These are phyloP conservation scores for Phania funesta DNA, from an alignment of 2,888 invertebrate genomes.

Conservation along the genomic window DNA sequence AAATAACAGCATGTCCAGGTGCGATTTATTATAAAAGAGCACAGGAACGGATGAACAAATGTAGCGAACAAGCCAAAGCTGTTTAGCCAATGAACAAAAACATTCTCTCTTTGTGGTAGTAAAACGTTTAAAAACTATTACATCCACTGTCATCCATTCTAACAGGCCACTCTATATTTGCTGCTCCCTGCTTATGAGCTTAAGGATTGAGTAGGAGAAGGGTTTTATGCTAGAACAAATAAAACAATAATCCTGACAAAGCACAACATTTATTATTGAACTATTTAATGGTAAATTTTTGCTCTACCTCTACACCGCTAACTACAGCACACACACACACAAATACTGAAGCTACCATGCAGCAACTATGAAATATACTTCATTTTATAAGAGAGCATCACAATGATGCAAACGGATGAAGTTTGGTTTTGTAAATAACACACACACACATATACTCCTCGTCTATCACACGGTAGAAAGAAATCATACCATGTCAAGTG, in stretches of 20 bases:
- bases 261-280: slow-evolving; percentile 78
- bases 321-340: neutral
- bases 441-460: neutral
- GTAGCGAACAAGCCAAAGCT: slow-evolving; percentile 35
- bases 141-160: slow-evolving; percentile 49
- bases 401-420: slow-evolving; percentile 20
- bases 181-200: neutral
- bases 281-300: slow-evolving; percentile 62
- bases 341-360: neutral
- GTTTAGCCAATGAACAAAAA: slow-evolving; percentile 29
- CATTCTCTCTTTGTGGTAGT: slow-evolving; percentile 54
- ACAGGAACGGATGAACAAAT: neutral
- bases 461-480: slow-evolving; percentile 4
- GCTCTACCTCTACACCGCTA: slow-evolving; percentile 15
- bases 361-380: slow-evolving; percentile 21
- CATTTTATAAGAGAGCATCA: slow-evolving; percentile 22
- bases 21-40: slow-evolving; percentile 73
- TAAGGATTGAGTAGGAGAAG: neutral
- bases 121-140: slow-evolving; percentile 67
- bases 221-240: slow-evolving; percentile 57
- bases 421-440: neutral
- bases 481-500: slow-evolving; percentile 67
- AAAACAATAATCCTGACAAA: slow-evolving; percentile 78
- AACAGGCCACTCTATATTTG: slow-evolving; percentile 14
- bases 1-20: slow-evolving; percentile 74